These are phyloP conservation scores for Periparus ater DNA, from an alignment of 2,797 vertebrate genomes.

Conservation along the genomic window DNA sequence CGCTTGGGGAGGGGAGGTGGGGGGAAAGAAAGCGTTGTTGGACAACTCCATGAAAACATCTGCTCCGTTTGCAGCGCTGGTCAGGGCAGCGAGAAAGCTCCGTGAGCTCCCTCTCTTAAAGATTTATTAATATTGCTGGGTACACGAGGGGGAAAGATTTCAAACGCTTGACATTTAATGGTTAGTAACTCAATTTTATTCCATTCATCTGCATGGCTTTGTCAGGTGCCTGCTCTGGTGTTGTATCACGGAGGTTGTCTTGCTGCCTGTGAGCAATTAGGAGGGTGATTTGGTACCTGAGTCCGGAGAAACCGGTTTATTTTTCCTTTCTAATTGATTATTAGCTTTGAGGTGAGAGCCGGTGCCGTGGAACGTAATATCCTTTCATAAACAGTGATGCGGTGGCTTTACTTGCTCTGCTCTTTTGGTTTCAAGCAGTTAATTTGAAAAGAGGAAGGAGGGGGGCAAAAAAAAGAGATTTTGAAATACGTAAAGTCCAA, in stretches of 20 bases:
- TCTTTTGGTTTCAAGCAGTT: not conserved
- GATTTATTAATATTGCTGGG: constrained; percentile 64
- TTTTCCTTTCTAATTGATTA: not conserved
- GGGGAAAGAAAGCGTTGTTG: not conserved
- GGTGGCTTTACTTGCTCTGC: not conserved
- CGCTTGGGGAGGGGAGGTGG: not conserved
- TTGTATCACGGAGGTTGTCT: not conserved
- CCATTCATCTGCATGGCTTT: constrained; percentile 45
- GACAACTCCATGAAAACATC: constrained; percentile 13
- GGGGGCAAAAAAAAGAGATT: not conserved
- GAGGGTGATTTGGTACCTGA: not conserved
- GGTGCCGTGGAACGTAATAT: rapidly evolving
- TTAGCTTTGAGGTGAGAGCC: not conserved
- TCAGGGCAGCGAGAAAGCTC: not conserved
- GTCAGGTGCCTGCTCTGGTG: not conserved
- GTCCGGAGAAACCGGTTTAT: not conserved
- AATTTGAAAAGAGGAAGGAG: not conserved
- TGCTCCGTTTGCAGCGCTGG: not conserved
- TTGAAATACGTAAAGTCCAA: not conserved
- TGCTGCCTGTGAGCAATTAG: not conserved
- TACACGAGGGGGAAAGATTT: constrained; percentile 32
- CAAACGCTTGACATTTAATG: constrained; percentile 59
- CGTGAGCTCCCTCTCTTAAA: not conserved
- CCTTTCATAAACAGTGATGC: not conserved
- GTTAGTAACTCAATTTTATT: constrained; percentile 67